Conservation (phyloP, 2,797 vertebrate species). For the Gobionotothen gibberifrons region DNA sequence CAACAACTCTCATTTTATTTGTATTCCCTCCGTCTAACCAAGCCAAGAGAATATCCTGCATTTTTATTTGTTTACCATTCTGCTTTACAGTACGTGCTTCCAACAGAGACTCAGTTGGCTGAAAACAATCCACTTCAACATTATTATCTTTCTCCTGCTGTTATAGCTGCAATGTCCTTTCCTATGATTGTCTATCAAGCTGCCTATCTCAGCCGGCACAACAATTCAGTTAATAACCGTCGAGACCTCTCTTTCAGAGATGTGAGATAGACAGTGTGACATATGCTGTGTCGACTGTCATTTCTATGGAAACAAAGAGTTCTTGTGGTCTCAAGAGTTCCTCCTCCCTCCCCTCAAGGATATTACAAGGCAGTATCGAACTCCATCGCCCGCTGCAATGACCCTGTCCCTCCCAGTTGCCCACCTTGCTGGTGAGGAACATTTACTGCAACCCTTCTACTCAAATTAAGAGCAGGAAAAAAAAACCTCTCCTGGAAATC, state of each 20-base stretch:
- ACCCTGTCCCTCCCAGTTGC: slow-evolving; percentile 58
- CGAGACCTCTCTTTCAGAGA: slow-evolving; percentile 66
- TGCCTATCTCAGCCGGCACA: slow-evolving; percentile 67
- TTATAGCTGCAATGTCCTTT: slow-evolving; percentile 71
- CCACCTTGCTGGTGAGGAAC: slow-evolving; percentile 50
- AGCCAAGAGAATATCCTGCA: slow-evolving; percentile 55
- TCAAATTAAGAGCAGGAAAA: slow-evolving; percentile 64
- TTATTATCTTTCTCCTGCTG: slow-evolving; percentile 75
- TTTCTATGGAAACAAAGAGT: slow-evolving; percentile 76
- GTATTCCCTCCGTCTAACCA: slow-evolving; percentile 43
- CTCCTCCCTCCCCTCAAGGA: slow-evolving; percentile 55
- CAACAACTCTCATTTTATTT: slow-evolving; percentile 25
- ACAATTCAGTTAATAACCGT: slow-evolving; percentile 76
- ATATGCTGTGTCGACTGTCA: slow-evolving; percentile 60
- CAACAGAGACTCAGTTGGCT: slow-evolving; percentile 67
- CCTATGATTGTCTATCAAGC: slow-evolving; percentile 75
- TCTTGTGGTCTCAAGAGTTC: slow-evolving; percentile 56
- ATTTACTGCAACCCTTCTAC: slow-evolving; percentile 71
- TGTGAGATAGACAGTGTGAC: slow-evolving; percentile 69
- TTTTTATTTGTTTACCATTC: slow-evolving; percentile 68
- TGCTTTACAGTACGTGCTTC: slow-evolving; percentile 60
- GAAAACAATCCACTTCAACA: slow-evolving; percentile 76
- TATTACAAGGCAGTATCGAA: slow-evolving; percentile 64
- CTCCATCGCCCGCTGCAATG: slow-evolving; percentile 45
- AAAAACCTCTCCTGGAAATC: slow-evolving; percentile 68